Evolutionary conservation across 2,888 invertebrate genomes (phyloP).

Genomic region (Rugalucina vietnamica): DNA sequence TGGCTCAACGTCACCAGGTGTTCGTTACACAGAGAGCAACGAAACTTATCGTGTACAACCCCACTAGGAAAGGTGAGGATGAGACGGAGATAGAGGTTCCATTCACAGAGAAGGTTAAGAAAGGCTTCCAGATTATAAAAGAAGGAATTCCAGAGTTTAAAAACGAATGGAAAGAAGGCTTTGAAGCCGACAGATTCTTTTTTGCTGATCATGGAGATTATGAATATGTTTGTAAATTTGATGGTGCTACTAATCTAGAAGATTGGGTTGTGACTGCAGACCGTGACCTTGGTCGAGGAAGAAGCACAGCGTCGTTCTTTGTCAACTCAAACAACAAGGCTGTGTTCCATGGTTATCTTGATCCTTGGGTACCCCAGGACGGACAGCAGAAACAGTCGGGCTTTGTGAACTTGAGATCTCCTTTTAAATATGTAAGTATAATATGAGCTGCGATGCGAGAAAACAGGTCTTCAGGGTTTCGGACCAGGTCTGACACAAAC

Average conservation of each 20-base stretch:
- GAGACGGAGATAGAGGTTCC: not conserved
- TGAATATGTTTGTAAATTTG: conserved; percentile 90
- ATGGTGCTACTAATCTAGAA: conserved; percentile 87
- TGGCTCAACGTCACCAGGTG: not conserved
- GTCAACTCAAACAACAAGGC: conserved; percentile 87
- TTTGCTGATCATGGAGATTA: conserved; percentile 87
- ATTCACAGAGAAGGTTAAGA: not conserved
- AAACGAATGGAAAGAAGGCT: conserved; percentile 88
- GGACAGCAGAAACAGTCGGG: conserved; percentile 91
- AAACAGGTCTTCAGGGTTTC: no score
- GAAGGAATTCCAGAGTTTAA: conserved; percentile 44
- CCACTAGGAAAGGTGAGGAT: conserved; percentile 33
- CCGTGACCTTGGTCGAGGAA: conserved; percentile 92
- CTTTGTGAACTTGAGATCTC: conserved; percentile 91
- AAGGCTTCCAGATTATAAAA: conserved; percentile 21
- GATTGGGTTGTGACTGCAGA: conserved; percentile 89
- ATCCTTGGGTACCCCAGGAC: conserved; percentile 90
- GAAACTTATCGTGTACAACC: not conserved
- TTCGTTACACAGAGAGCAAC: conserved; percentile 16
- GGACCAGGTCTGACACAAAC: no score
- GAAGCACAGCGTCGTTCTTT: conserved; percentile 88
- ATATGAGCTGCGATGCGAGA: no score
- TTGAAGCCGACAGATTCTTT: conserved; percentile 87
- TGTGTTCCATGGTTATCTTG: conserved; percentile 83
- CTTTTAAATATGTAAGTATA: conserved; percentile 84